phyloP scores from a whole-genome alignment of 2,888 invertebrate species.

The Dasysyrphus albostriatus region DNA sequence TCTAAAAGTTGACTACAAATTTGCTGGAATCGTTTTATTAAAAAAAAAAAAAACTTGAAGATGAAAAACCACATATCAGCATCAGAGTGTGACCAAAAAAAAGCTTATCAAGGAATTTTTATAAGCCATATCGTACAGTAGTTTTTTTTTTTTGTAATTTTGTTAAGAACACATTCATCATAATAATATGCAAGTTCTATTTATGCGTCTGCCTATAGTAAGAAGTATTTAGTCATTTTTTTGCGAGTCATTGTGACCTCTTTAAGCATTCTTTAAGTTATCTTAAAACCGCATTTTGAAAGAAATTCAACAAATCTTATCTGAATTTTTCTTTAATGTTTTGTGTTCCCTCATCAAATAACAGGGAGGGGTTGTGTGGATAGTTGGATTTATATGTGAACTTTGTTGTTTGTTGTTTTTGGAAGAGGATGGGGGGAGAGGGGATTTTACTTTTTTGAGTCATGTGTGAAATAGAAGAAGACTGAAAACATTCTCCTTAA shows the following conservation, averaged over 20 bases:
- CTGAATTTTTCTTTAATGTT: neutral
- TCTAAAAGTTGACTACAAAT: conserved; percentile 1
- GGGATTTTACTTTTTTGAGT: too few relatives aligned
- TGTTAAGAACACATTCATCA: neutral
- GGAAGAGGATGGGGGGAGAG: too few relatives aligned
- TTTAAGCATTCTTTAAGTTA: neutral
- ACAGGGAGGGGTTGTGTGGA: too few relatives aligned
- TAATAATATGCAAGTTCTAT: neutral
- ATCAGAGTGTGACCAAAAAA: neutral
- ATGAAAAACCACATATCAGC: neutral
- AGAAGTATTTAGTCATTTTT: too few relatives aligned
- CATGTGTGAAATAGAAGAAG: too few relatives aligned
- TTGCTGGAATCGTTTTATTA: neutral
- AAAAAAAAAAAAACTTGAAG: neutral
- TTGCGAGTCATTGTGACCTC: neutral
- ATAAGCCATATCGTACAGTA: neutral
- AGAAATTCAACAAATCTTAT: too few relatives aligned
- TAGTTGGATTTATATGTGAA: too few relatives aligned
- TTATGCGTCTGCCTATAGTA: neutral
- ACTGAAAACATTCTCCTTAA: too few relatives aligned
- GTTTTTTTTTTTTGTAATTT: neutral
- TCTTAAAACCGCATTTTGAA: neutral
- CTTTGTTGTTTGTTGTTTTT: too few relatives aligned
- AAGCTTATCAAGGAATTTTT: neutral
- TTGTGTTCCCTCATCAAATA: too few relatives aligned